Percentiles rank a stretch among this genome's conserved stretches.
Evolutionary conservation across 2,888 invertebrate genomes (phyloP).

Genomic region (Calameuta idolon): DNA sequence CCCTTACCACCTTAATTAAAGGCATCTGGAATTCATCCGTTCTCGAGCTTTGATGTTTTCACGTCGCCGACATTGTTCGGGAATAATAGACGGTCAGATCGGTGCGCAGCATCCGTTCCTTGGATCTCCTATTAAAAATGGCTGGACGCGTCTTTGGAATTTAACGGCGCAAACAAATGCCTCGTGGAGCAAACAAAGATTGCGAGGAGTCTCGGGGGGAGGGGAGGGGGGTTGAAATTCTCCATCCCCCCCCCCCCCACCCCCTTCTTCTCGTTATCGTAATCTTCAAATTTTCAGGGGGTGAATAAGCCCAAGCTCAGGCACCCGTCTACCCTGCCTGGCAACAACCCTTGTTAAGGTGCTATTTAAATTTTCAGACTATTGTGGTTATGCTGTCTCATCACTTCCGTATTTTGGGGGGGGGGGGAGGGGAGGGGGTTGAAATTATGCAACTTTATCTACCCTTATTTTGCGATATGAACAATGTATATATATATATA

Average conservation of each 20-base stretch:
- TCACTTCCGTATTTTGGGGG: neutral
- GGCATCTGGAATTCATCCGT: no score
- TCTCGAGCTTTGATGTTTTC: no score
- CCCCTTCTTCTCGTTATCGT: conserved; percentile 43
- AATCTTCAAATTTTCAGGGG: conserved; percentile 52
- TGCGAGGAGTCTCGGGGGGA: neutral
- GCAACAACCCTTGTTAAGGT: conserved; percentile 41
- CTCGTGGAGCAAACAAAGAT: conserved; percentile 6
- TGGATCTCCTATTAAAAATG: no score
- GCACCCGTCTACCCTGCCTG: neutral
- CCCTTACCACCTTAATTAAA: no score
- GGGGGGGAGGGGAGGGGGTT: no score
- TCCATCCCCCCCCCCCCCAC: conserved; percentile 25
- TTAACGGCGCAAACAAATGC: conserved; percentile 2
- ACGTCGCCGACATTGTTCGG: no score
- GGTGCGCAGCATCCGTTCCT: no score
- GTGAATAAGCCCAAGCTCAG: neutral
- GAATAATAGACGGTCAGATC: no score
- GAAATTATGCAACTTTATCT: no score
- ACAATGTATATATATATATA: no score
- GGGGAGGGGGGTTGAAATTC: neutral
- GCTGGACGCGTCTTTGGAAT: no score
- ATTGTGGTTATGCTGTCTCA: conserved; percentile 14
- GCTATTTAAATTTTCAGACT: conserved; percentile 37
- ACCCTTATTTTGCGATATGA: no score